Percentiles rank a stretch among this genome's conserved stretches.
Conservation (phyloP, 2,113 vertebrate genomes). For the Tor tambroides region DNA sequence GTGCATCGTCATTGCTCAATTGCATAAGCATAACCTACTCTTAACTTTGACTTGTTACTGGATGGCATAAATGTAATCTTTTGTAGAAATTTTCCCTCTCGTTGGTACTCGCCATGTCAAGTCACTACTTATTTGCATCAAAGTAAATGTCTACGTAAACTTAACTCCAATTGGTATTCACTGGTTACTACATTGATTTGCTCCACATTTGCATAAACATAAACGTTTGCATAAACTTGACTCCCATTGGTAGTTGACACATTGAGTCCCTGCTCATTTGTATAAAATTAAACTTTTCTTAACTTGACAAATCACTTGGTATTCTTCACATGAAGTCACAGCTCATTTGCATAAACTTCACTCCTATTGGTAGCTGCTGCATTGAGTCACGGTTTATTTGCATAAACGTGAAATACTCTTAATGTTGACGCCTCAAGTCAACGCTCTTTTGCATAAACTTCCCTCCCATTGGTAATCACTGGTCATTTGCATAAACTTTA, state of each 20-base stretch:
- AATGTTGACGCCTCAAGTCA: background rate
- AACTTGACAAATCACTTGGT: background rate
- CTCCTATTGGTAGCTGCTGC: no score
- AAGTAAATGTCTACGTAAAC: background rate
- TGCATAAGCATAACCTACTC: background rate
- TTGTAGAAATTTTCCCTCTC: no score
- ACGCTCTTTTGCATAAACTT: background rate
- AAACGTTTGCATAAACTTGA: no score
- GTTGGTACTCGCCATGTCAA: no score
- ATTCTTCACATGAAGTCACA: no score
- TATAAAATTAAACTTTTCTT: background rate
- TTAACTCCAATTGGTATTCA: background rate
- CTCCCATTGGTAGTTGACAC: background rate
- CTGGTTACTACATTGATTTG: background rate
- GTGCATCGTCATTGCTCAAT: background rate
- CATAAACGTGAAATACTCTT: background rate
- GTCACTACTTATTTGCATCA: background rate
- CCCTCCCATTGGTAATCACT: no score
- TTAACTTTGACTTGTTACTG: background rate
- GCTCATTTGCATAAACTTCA: no score
- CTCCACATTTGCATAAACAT: no score
- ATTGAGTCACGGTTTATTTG: background rate
- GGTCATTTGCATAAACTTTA: background rate
- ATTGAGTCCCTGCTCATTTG: background rate
- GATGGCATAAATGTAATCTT: background rate